Percentiles rank a stretch among this genome's conserved stretches.
These are phyloP conservation scores for Semaprochilodus insignis DNA, from an alignment of 2,797 vertebrate species.

Conservation along the genomic window DNA sequence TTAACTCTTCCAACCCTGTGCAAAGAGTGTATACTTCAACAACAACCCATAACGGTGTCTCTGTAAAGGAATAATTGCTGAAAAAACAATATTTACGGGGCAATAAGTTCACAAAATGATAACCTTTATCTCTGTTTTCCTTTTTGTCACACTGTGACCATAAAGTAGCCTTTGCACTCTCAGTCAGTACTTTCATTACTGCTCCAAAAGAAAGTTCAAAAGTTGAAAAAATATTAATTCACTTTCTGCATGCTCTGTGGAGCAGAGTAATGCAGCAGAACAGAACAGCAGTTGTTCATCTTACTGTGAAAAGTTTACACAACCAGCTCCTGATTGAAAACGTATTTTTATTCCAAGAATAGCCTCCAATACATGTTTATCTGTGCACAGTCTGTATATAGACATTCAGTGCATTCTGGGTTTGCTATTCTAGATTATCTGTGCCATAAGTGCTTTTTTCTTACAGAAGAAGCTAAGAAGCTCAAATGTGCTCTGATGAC, in stretches of 20 bases:
- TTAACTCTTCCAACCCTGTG: too few species aligned
- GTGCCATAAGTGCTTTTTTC: neutral
- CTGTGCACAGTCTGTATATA: too few species aligned
- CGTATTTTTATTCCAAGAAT: too few species aligned
- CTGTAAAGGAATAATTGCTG: too few species aligned
- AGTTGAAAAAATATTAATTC: neutral
- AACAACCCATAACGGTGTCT: too few species aligned
- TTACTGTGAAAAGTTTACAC: neutral
- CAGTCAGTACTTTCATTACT: neutral
- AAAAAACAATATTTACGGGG: neutral
- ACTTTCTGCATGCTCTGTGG: neutral
- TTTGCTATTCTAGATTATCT: too few species aligned
- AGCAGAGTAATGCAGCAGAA: neutral
- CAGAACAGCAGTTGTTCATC: neutral
- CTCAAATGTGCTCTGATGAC: neutral
- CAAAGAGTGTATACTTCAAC: too few species aligned
- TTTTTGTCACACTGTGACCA: neutral
- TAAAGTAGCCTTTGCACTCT: neutral
- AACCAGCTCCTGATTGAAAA: neutral
- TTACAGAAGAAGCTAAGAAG: neutral
- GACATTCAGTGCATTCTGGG: too few species aligned
- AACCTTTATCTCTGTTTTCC: neutral
- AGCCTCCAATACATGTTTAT: too few species aligned
- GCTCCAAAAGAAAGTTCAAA: too few species aligned
- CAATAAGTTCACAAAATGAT: neutral